These are phyloP conservation scores for Bhutanitis thaidina DNA, from an alignment of 2,888 invertebrate species.

Conservation along the genomic window DNA sequence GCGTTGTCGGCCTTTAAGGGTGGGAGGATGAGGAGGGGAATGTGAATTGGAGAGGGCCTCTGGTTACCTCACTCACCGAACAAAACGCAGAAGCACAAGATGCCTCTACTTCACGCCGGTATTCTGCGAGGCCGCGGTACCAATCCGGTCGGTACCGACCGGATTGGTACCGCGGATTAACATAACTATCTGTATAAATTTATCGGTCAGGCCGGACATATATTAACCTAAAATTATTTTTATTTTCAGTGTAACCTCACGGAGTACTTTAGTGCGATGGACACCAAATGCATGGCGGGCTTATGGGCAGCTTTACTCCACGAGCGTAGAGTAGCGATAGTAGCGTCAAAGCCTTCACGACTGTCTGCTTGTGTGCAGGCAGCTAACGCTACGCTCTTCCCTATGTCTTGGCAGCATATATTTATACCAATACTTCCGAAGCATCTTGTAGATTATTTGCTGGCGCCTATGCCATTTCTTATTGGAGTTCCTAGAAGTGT, in stretches of 20 bases:
- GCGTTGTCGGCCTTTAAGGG: too few relatives aligned
- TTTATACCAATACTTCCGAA: slow-evolving; percentile 97
- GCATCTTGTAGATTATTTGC: slow-evolving; percentile 92
- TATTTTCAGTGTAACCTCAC: slow-evolving; percentile 92
- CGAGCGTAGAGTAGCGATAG: slow-evolving; percentile 95
- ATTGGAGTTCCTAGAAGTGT: slow-evolving; percentile 95
- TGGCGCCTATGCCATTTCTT: slow-evolving; percentile 98
- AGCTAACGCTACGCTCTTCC: slow-evolving; percentile 95
- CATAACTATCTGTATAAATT: too few relatives aligned
- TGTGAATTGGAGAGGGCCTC: too few relatives aligned
- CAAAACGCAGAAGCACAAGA: too few relatives aligned
- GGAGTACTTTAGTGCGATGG: slow-evolving; percentile 98
- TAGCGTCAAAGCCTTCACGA: slow-evolving; percentile 92
- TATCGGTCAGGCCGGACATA: too few relatives aligned
- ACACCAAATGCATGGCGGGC: slow-evolving; percentile 95
- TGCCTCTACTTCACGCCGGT: too few relatives aligned
- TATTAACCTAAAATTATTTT: background rate
- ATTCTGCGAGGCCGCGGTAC: too few relatives aligned
- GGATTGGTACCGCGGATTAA: too few relatives aligned
- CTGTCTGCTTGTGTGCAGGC: slow-evolving; percentile 97
- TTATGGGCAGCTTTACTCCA: slow-evolving; percentile 97
- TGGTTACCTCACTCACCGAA: too few relatives aligned
- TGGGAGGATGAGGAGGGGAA: too few relatives aligned
- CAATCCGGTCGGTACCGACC: too few relatives aligned
- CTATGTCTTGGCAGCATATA: slow-evolving; percentile 99